Evolutionary conservation across 2,888 invertebrate species (phyloP).

Genomic region (Cetonia aurata): DNA sequence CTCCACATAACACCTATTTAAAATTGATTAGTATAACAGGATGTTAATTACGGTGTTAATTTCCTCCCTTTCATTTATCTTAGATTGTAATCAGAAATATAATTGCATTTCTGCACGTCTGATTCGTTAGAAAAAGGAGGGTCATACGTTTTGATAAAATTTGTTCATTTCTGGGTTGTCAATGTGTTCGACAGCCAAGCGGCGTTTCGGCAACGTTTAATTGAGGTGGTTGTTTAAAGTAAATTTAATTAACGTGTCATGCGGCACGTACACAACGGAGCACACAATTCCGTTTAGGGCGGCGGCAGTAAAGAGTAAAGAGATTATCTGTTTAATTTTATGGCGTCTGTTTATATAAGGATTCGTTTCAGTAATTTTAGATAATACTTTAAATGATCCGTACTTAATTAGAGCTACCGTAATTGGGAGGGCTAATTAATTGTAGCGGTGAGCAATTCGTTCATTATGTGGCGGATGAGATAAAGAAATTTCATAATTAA

Average conservation of each 20-base stretch:
- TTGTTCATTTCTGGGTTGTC: constrained; percentile 34
- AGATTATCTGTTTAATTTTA: constrained; percentile 40
- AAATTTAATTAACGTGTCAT: constrained; percentile 40
- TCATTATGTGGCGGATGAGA: constrained; percentile 1
- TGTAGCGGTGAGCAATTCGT: constrained; percentile 9
- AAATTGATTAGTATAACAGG: background rate
- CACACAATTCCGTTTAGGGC: constrained; percentile 23
- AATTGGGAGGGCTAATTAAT: constrained; percentile 13
- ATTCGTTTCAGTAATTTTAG: constrained; percentile 34
- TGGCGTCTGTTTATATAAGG: constrained; percentile 25
- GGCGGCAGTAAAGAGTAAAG: constrained; percentile 31
- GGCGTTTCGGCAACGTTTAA: constrained; percentile 34
- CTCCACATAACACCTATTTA: no score
- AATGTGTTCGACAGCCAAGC: constrained; percentile 33
- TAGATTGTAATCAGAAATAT: constrained; percentile 18
- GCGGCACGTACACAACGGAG: constrained; percentile 24
- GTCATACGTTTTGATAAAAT: constrained; percentile 17
- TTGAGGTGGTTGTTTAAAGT: constrained; percentile 36
- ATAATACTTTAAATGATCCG: constrained; percentile 39
- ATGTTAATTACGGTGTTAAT: constrained; percentile 15
- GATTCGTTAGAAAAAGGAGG: constrained; percentile 17
- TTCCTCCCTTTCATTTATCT: constrained; percentile 8
- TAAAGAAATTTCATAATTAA: constrained; percentile 18
- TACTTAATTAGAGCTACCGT: constrained; percentile 32
- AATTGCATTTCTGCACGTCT: background rate